These are phyloP conservation scores for Tapirus terrestris DNA, from an alignment of 2,113 vertebrate species.

Conservation along the genomic window DNA sequence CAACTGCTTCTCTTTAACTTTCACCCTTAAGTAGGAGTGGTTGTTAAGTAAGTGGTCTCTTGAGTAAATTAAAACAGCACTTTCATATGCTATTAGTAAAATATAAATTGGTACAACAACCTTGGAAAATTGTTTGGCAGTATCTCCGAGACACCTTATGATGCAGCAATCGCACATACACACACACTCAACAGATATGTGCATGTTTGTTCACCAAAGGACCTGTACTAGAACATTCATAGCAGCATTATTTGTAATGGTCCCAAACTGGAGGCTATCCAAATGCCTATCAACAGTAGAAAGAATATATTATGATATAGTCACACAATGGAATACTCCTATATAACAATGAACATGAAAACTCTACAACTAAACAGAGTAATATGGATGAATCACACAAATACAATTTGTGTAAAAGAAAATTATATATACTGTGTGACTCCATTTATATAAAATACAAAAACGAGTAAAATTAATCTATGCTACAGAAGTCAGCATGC, in stretches of 20 bases:
- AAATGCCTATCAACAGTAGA: not conserved
- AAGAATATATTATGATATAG: not conserved
- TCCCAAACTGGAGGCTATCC: not conserved
- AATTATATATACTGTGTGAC: not conserved
- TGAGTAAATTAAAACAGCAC: not conserved
- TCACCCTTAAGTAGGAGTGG: not conserved
- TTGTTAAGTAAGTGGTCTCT: not conserved
- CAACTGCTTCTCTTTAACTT: not conserved
- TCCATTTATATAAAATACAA: not conserved
- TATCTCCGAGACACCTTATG: not conserved
- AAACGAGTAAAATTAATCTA: conserved; percentile 12
- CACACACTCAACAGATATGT: not conserved
- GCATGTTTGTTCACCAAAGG: not conserved
- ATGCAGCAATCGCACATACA: not conserved
- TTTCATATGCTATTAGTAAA: not conserved
- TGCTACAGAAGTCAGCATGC: not conserved
- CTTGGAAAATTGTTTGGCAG: not conserved
- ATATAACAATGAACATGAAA: not conserved
- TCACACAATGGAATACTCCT: not conserved
- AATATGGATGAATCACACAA: not conserved
- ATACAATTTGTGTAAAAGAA: not conserved
- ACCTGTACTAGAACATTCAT: not conserved
- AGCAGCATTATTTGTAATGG: not conserved
- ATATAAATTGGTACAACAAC: not conserved
- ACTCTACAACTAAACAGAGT: not conserved